These are phyloP conservation scores for Lithophane semibrunnea DNA, from an alignment of 2,888 invertebrate genomes.

Conservation along the genomic window DNA sequence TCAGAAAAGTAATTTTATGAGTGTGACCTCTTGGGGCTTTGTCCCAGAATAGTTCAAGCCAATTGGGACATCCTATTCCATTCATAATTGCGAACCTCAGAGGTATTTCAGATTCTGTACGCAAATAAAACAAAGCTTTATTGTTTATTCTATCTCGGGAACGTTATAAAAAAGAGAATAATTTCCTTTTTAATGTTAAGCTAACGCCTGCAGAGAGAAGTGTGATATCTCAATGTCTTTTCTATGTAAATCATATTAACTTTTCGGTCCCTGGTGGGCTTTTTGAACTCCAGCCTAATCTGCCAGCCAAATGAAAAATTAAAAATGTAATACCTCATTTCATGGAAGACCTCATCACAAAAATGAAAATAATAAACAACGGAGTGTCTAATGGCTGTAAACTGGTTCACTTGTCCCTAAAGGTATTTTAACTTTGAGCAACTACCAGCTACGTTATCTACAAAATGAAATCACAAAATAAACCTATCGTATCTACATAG, in stretches of 20 bases:
- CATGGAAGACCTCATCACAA: conserved; percentile 59
- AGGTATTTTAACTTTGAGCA: neutral
- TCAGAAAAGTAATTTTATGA: conserved; percentile 44
- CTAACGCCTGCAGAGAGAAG: conserved; percentile 36
- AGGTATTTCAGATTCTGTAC: conserved; percentile 7
- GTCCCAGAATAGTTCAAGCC: conserved; percentile 38
- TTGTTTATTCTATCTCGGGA: conserved; percentile 18
- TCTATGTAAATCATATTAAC: conserved; percentile 77
- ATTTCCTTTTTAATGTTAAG: conserved; percentile 41
- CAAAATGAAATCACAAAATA: neutral
- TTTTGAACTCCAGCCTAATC: conserved; percentile 74
- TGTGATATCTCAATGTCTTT: conserved; percentile 65
- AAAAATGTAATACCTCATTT: conserved; percentile 78
- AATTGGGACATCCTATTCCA: conserved; percentile 23
- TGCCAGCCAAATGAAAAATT: conserved; percentile 78
- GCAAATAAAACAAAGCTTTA: conserved; percentile 20
- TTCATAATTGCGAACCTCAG: conserved; percentile 19
- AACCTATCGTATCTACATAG: neutral
- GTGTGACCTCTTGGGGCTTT: conserved; percentile 37
- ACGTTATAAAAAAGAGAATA: conserved; percentile 21
- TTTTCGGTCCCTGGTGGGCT: conserved; percentile 70
- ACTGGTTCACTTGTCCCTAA: conserved; percentile 39
- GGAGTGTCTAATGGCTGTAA: conserved; percentile 39
- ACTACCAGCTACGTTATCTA: neutral
- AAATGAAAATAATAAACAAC: conserved; percentile 55